A percentile compares a stretch with the other conserved stretches of the same genome.
Evolutionary conservation across 30 jellyfish, hydroid and myxozoan genomes (phyloP).

Genomic region (Cassiopea andromeda): DNA sequence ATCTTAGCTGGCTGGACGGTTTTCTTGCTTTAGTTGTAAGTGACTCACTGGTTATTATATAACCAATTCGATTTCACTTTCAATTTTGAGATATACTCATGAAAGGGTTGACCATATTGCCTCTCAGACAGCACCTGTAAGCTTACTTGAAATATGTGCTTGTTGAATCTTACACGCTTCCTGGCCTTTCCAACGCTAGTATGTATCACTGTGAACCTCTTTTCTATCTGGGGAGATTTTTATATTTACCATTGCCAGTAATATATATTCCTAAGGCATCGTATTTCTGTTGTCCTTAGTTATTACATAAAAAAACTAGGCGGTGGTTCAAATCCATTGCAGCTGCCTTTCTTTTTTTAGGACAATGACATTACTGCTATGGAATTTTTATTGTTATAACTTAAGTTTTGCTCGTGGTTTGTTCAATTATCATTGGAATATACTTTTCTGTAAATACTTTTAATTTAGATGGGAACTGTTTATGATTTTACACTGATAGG

Average conservation of each 20-base stretch:
- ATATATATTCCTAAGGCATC: neutral
- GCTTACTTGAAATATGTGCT: neutral
- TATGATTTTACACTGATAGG: too few relatives aligned
- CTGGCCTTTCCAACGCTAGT: neutral
- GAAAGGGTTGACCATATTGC: too few relatives aligned
- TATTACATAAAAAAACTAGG: constrained; percentile 15
- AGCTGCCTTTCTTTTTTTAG: constrained; percentile 16
- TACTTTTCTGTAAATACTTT: too few relatives aligned
- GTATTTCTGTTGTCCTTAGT: too few relatives aligned
- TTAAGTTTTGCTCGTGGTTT: neutral
- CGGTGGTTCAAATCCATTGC: constrained; percentile 41
- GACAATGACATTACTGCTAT: constrained; percentile 24
- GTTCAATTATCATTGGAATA: too few relatives aligned
- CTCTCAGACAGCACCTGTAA: too few relatives aligned
- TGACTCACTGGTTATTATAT: too few relatives aligned
- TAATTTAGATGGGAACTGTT: too few relatives aligned
- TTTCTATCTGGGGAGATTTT: neutral
- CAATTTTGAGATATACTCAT: too few relatives aligned
- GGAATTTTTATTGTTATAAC: constrained; percentile 12
- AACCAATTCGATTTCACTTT: too few relatives aligned
- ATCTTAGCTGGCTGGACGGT: too few relatives aligned
- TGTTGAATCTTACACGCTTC: neutral
- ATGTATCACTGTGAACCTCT: neutral
- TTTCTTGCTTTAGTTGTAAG: too few relatives aligned
- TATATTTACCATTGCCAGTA: neutral